Evolutionary conservation across 2,113 vertebrate species (phyloP), one percentile per base, ranked within the genome.

Genomic region (Aegotheles bennettii): DNA sequence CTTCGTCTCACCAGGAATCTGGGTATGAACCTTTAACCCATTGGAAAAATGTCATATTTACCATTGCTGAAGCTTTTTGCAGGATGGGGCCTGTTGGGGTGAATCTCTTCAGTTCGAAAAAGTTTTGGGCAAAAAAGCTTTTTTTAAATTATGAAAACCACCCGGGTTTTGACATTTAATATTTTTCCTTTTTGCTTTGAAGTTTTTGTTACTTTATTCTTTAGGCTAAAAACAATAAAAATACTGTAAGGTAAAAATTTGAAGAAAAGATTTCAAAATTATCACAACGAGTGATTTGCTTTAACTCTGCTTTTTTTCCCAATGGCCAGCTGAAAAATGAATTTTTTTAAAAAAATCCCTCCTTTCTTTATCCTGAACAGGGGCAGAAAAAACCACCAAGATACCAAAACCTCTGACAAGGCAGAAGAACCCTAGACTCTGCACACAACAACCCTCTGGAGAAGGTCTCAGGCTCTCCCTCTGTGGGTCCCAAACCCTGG

Each of bases 401-500:
- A 47, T 3, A 6, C 43, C 35, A 64, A 70, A 78, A 33, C 17
- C 35, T 87, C 29, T 21, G 57, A 36, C 4, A 50, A n/a, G 38
- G 38, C 31, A 26, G 4, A 25, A 45, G 50, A 84, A 17, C 20
- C 5, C 29, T 47, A 50, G 17, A 19, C 7, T 84, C 13, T 36
- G 31, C 36, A 25, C 13, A 10, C 42, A 85, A 18, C 13, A 25
- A 16, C 17, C 25, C 18, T 57, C 29, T 23, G 0, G 0, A 2
- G 2, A 26, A 60, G 10, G 21, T 19, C 2, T 5, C 0, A 0
- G 18, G 20, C 8, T 69, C 10, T 60, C 36, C 45, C 11, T 14
- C 8, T 0, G 0, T 35, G 10, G 9, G 3, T n/a, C n/a, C 68
- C 71, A 84, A 31, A 25, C 10, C 6, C 8, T 9, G 0, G 13